These are phyloP conservation scores for Ypsolopha sequella DNA, from an alignment of 2,888 invertebrate genomes.

Conservation along the genomic window DNA sequence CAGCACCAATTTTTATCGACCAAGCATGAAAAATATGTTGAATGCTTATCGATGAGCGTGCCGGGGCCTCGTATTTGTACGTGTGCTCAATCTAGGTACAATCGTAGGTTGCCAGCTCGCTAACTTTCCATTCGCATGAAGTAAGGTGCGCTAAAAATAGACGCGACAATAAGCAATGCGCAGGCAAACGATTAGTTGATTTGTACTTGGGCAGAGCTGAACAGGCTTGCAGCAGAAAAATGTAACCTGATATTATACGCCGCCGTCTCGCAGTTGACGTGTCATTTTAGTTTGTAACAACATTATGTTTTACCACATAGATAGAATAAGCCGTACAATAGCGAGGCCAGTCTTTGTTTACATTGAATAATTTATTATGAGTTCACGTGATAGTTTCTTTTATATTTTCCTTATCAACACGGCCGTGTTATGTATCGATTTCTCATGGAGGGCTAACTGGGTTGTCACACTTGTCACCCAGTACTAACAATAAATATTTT, in stretches of 20 bases:
- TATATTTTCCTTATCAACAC: not conserved
- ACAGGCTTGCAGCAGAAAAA: too few species aligned
- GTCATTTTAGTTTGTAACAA: too few species aligned
- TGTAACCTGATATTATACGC: not conserved
- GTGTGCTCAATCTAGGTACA: conserved; percentile 6
- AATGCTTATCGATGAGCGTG: not conserved
- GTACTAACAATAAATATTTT: too few species aligned
- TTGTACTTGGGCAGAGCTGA: conserved; percentile 11
- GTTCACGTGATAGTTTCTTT: not conserved
- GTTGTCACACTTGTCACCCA: too few species aligned
- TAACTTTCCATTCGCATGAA: conserved; percentile 58
- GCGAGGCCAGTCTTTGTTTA: too few species aligned
- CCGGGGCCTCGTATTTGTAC: not conserved
- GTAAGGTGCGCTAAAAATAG: conserved; percentile 52
- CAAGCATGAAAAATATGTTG: not conserved
- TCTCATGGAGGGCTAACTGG: too few species aligned
- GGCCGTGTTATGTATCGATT: not conserved
- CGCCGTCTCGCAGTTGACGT: too few species aligned
- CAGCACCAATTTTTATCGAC: not conserved
- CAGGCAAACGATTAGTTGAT: conserved; percentile 38
- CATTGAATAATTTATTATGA: too few species aligned
- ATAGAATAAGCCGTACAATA: too few species aligned
- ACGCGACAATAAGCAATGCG: conserved; percentile 39
- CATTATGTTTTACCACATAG: too few species aligned
- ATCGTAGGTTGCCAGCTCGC: conserved; percentile 49